Conservation (phyloP, 2,888 invertebrate genomes). For the Heliconius erato region DNA sequence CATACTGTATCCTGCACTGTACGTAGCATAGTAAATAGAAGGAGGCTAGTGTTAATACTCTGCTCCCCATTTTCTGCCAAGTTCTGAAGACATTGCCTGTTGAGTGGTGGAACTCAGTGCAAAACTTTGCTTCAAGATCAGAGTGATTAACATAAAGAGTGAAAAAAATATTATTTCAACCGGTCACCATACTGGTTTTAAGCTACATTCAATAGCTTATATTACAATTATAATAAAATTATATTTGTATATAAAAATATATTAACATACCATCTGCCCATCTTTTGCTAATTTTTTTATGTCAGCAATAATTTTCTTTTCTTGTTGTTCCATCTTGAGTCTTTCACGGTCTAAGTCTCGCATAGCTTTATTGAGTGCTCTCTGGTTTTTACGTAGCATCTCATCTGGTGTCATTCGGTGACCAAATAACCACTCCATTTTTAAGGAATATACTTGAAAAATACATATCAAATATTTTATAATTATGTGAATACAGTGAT, state of each 20-base stretch:
- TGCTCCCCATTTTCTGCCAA: too few species aligned
- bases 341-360: constrained; percentile 98
- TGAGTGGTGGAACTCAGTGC: too few species aligned
- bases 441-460: constrained; percentile 56
- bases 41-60: too few species aligned
- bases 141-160: too few species aligned
- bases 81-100: too few species aligned
- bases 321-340: constrained; percentile 98
- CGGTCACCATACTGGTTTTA: too few species aligned
- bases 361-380: constrained; percentile 99
- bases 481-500: not conserved
- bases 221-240: not conserved
- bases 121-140: too few species aligned
- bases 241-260: not conserved
- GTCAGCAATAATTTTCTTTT: constrained; percentile 98
- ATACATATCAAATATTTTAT: not conserved
- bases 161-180: too few species aligned
- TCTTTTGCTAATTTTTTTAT: constrained; percentile 99
- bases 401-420: constrained; percentile 98
- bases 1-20: too few species aligned
- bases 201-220: not conserved
- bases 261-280: constrained; percentile 95
- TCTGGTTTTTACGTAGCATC: constrained; percentile 98
- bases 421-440: constrained; percentile 98
- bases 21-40: too few species aligned